Percentiles rank a stretch among this genome's conserved stretches.
These are phyloP conservation scores for Actinia tenebrosa DNA, from an alignment of 64 coral and sea anemone species.

Conservation along the genomic window DNA sequence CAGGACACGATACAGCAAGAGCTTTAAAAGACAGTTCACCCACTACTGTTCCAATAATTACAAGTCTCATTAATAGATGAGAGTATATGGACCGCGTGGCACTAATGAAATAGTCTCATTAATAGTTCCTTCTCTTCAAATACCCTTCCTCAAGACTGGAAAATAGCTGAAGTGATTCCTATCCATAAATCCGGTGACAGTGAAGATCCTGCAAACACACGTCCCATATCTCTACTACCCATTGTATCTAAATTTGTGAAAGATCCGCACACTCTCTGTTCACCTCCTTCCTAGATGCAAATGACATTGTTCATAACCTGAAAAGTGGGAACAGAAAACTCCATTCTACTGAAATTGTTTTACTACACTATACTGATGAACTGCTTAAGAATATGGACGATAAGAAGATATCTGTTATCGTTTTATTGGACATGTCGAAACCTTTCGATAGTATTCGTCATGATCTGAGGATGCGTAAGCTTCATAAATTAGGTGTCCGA, in stretches of 20 bases:
- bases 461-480: too few relatives aligned
- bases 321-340: slow-evolving; percentile 37
- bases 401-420: too few relatives aligned
- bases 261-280: slow-evolving; percentile 30
- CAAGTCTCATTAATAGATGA: too few relatives aligned
- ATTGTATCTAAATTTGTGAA: slow-evolving; percentile 35
- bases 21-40: slow-evolving; percentile 66
- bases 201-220: slow-evolving; percentile 32
- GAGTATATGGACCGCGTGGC: too few relatives aligned
- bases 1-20: slow-evolving; percentile 49
- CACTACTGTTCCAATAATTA: too few relatives aligned
- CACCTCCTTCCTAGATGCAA: slow-evolving; percentile 28
- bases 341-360: slow-evolving; percentile 21
- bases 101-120: too few relatives aligned
- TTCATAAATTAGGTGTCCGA: too few relatives aligned
- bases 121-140: slow-evolving; percentile 43
- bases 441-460: too few relatives aligned
- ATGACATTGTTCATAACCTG: slow-evolving; percentile 21
- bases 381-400: too few relatives aligned
- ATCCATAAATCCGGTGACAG: slow-evolving; percentile 23
- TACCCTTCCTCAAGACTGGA: slow-evolving; percentile 29
- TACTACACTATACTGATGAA: slow-evolving; percentile 11
- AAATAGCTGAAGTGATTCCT: slow-evolving; percentile 36
- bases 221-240: slow-evolving; percentile 25
- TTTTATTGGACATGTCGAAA: too few relatives aligned